phyloP scores from a whole-genome alignment of 1,140 invertebrate genomes.

The Nylanderia fulva region DNA sequence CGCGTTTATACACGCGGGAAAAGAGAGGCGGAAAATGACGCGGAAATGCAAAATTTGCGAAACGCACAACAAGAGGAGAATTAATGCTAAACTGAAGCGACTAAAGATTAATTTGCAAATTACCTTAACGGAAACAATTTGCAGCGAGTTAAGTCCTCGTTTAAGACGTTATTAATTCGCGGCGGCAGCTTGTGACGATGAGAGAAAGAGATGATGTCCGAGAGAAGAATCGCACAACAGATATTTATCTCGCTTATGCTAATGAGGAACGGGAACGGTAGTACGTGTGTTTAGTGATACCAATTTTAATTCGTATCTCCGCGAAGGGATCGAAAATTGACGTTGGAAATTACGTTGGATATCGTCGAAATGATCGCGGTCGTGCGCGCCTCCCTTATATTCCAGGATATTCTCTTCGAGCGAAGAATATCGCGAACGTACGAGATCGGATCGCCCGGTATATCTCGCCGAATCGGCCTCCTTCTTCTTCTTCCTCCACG shows the following conservation, averaged over 20 bases:
- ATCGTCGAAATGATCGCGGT: conserved; percentile 35
- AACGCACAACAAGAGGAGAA: background rate
- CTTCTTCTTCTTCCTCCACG: conserved; percentile 30
- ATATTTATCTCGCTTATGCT: conserved; percentile 43
- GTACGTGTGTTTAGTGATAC: background rate
- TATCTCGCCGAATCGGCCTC: conserved; percentile 48
- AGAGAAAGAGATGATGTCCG: background rate
- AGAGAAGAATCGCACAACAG: background rate
- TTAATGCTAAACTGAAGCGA: background rate
- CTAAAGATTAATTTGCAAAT: conserved; percentile 31
- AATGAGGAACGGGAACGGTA: conserved; percentile 1
- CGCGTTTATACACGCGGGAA: too few species aligned
- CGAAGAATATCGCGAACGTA: background rate
- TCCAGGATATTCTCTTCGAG: too few species aligned
- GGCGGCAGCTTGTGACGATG: conserved; percentile 27
- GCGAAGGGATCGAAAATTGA: conserved; percentile 9
- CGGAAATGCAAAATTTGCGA: background rate
- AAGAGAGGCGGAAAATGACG: background rate
- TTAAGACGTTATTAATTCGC: conserved; percentile 8
- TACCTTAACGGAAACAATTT: conserved; percentile 23
- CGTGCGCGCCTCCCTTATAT: conserved; percentile 23
- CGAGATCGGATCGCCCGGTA: conserved; percentile 48
- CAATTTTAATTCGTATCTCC: conserved; percentile 50
- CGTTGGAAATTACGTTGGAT: conserved; percentile 37
- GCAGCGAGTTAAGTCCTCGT: conserved; percentile 16